A percentile compares a stretch with the other conserved stretches of the same genome.
Evolutionary conservation across 2,797 vertebrate genomes (phyloP).

Genomic region (Thalassophryne amazonica): DNA sequence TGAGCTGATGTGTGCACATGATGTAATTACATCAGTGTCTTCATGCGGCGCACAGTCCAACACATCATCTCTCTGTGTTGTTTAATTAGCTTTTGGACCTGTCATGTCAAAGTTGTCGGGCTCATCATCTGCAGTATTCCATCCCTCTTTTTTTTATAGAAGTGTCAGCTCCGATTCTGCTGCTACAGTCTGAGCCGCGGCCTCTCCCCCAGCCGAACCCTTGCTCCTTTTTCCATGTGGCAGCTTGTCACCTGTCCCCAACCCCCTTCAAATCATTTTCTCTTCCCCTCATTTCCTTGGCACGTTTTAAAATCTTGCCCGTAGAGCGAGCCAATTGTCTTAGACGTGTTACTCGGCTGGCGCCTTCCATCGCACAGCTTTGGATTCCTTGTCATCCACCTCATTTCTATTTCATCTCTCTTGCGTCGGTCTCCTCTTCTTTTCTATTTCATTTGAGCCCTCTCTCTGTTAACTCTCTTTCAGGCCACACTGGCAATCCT

Average conservation of each 20-base stretch:
- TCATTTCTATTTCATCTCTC: slow-evolving; percentile 16
- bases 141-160: slow-evolving; percentile 22
- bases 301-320: slow-evolving; percentile 14
- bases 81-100: slow-evolving; percentile 75
- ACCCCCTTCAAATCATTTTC: slow-evolving; percentile 31
- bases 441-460: slow-evolving; percentile 33
- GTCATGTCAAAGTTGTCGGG: slow-evolving; percentile 71
- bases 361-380: slow-evolving; percentile 11
- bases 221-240: slow-evolving; percentile 42
- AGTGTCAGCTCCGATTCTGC: slow-evolving; percentile 74
- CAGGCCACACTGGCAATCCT: slow-evolving; percentile 22
- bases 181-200: slow-evolving; percentile 54
- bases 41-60: slow-evolving; percentile 20
- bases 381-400: slow-evolving; percentile 10
- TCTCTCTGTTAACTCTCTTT: slow-evolving; percentile 18
- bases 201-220: slow-evolving; percentile 47
- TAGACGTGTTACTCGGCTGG: slow-evolving; percentile 20
- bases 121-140: slow-evolving; percentile 61
- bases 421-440: not conserved
- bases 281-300: slow-evolving; percentile 37
- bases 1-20: slow-evolving; percentile 21
- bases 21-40: slow-evolving; percentile 60
- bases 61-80: slow-evolving; percentile 56
- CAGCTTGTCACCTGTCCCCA: slow-evolving; percentile 57
- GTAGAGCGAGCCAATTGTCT: slow-evolving; percentile 45